These are phyloP conservation scores for Agelastica alni DNA, from an alignment of 2,888 invertebrate species.

Conservation along the genomic window DNA sequence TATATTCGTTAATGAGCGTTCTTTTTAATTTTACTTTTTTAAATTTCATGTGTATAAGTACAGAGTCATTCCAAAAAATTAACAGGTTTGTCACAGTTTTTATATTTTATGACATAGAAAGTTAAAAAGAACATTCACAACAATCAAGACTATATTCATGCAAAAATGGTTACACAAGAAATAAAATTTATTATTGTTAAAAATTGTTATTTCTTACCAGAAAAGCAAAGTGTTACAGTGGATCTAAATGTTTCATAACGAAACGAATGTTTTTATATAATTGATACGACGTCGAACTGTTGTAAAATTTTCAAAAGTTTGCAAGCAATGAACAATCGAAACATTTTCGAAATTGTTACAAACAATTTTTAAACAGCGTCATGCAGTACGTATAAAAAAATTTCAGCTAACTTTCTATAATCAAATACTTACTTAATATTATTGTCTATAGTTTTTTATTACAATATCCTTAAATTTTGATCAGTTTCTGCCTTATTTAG, in stretches of 20 bases:
- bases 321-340: conserved; percentile 9
- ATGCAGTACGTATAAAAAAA: conserved; percentile 22
- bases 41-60: too few species aligned
- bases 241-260: background rate
- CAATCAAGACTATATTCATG: too few species aligned
- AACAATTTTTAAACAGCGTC: conserved; percentile 16
- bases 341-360: conserved; percentile 8
- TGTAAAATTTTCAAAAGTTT: conserved; percentile 22
- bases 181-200: too few species aligned
- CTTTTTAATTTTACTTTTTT: too few species aligned
- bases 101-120: too few species aligned
- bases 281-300: conserved; percentile 18
- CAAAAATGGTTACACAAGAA: too few species aligned
- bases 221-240: too few species aligned
- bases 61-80: background rate
- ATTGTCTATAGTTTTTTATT: conserved; percentile 34
- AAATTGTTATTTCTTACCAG: too few species aligned
- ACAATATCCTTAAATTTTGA: conserved; percentile 30
- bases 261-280: background rate
- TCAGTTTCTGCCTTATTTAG: conserved; percentile 29
- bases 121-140: too few species aligned
- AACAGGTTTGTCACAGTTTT: too few species aligned
- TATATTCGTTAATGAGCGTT: too few species aligned
- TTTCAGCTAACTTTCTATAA: conserved; percentile 21
- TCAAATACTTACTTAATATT: conserved; percentile 26